Percentiles rank a stretch among this genome's conserved stretches.
Conservation (phyloP, 2,113 vertebrate genomes). For the Orthochromis malagaraziensis region DNA sequence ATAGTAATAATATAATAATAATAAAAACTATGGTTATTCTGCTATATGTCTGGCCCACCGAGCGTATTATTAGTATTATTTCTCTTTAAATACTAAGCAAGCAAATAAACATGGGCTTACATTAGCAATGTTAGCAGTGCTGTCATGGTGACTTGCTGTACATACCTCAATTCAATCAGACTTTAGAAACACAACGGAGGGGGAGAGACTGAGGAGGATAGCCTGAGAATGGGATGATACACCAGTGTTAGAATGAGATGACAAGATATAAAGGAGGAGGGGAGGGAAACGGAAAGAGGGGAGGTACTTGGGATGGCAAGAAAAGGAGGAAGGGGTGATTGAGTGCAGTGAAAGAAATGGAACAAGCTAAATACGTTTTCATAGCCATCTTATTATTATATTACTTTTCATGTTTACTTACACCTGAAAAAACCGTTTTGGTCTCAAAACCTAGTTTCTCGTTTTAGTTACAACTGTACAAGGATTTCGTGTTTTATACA, state of each 20-base stretch:
- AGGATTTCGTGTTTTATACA: neutral
- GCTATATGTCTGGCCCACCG: neutral
- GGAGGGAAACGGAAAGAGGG: neutral
- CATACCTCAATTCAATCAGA: constrained; percentile 56
- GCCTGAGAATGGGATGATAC: constrained; percentile 55
- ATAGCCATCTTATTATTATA: neutral
- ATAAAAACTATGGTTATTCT: neutral
- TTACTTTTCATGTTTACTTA: neutral
- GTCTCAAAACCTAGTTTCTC: neutral
- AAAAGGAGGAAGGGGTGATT: neutral
- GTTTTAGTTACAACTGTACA: neutral
- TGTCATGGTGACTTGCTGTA: constrained; percentile 4
- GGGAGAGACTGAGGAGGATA: constrained; percentile 49
- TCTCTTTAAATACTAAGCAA: constrained; percentile 11
- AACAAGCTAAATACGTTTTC: neutral
- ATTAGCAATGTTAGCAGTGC: neutral
- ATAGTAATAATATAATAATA: neutral
- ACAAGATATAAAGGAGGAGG: neutral
- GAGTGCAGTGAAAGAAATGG: neutral
- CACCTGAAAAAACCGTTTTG: neutral
- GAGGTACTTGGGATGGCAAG: neutral
- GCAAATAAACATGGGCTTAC: neutral
- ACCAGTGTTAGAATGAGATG: constrained; percentile 38
- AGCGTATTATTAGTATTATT: neutral
- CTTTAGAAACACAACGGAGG: constrained; percentile 64